Conservation (phyloP, 2,113 vertebrate genomes). For the Carassius carassius region DNA sequence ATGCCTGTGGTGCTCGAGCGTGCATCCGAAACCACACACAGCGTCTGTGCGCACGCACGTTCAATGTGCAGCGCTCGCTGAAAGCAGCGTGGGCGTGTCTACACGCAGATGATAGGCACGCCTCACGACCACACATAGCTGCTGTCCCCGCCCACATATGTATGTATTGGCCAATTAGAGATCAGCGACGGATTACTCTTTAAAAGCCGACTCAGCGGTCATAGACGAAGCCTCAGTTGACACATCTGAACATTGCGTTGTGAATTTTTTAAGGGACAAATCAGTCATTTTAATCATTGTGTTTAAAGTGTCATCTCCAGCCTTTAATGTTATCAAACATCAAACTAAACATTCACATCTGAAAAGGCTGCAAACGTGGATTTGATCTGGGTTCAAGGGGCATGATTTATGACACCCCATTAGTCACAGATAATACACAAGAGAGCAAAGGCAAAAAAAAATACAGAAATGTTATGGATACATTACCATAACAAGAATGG, state of each 20-base stretch:
- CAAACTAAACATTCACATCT: conserved; percentile 39
- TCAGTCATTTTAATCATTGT: no score
- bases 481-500: neutral
- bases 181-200: neutral
- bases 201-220: neutral
- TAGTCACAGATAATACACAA: conserved; percentile 62
- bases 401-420: conserved; percentile 48
- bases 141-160: conserved; percentile 31
- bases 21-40: conserved; percentile 43
- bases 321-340: no score
- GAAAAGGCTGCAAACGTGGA: conserved; percentile 53
- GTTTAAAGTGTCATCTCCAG: no score
- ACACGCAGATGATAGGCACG: conserved; percentile 56
- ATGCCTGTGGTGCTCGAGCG: conserved; percentile 35
- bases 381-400: conserved; percentile 53
- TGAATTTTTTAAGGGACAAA: no score
- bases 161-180: conserved; percentile 60
- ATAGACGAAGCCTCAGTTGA: neutral
- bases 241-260: neutral
- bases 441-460: neutral
- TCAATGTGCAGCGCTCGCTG: conserved; percentile 42
- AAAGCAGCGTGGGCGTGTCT: conserved; percentile 46
- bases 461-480: neutral
- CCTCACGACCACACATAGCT: conserved; percentile 40
- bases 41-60: conserved; percentile 38